These are phyloP conservation scores for Athene cunicularia DNA, from an alignment of 2,113 vertebrate species.

Conservation along the genomic window DNA sequence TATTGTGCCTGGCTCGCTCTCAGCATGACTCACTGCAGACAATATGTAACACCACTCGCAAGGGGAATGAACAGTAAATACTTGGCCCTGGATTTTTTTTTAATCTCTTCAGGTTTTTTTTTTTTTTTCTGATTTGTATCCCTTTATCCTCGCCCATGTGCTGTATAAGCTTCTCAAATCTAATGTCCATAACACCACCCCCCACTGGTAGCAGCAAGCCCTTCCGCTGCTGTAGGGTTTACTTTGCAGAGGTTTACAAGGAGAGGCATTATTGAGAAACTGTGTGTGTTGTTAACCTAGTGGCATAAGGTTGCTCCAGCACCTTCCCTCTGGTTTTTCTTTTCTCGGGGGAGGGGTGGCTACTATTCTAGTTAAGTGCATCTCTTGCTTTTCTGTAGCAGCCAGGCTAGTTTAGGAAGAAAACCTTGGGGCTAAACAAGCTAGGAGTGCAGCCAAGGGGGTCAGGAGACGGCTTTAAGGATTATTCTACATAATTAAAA, in stretches of 20 bases:
- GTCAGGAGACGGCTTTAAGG: constrained; percentile 32
- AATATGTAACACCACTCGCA: constrained; percentile 59
- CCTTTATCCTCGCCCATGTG: constrained; percentile 74
- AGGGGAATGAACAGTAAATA: constrained; percentile 77
- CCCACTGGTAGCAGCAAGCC: constrained; percentile 76
- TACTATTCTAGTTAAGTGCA: background rate
- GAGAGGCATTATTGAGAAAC: constrained; percentile 61
- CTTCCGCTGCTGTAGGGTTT: constrained; percentile 57
- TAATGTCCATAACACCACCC: constrained; percentile 74
- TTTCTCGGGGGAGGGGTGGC: constrained; percentile 41
- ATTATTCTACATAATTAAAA: constrained; percentile 54
- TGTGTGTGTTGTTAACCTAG: constrained; percentile 64
- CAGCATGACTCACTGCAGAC: constrained; percentile 74
- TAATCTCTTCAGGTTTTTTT: constrained; percentile 62
- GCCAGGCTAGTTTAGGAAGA: background rate
- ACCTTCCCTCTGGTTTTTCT: constrained; percentile 70
- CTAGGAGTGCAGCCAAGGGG: constrained; percentile 43
- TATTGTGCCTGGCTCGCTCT: constrained; percentile 67
- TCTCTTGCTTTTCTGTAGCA: background rate
- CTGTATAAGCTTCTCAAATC: constrained; percentile 76
- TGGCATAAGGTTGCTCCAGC: constrained; percentile 64
- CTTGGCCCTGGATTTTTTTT: constrained; percentile 59
- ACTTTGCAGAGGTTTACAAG: constrained; percentile 62
- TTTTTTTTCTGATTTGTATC: constrained; percentile 73
- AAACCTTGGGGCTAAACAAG: constrained; percentile 1